phyloP scores from a whole-genome alignment of 1,140 invertebrate genomes.

The Conopomorpha cramerella region DNA sequence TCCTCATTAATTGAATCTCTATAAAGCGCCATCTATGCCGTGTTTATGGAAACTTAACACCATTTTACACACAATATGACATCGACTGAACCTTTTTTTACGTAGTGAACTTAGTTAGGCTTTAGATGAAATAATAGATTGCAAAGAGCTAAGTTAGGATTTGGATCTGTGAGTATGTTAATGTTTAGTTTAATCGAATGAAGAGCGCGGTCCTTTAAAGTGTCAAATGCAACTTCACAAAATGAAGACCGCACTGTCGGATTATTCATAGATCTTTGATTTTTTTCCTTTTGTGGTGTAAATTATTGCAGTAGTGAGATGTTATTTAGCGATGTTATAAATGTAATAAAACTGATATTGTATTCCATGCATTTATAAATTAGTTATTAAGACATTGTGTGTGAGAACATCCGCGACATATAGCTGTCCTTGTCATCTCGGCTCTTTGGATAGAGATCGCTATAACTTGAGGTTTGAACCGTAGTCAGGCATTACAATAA shows the following conservation, averaged over 20 bases:
- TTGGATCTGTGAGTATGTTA: neutral
- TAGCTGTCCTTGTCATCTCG: too few relatives aligned
- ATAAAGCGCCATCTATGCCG: too few relatives aligned
- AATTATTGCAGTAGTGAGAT: constrained; percentile 25
- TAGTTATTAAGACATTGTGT: constrained; percentile 38
- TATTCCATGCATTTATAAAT: constrained; percentile 48
- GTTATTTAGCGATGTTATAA: constrained; percentile 28
- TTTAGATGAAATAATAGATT: neutral
- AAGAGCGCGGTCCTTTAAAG: too few relatives aligned
- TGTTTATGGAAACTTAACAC: constrained; percentile 23
- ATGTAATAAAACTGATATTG: constrained; percentile 23
- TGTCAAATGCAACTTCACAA: constrained; percentile 8
- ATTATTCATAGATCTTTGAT: too few relatives aligned
- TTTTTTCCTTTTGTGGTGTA: too few relatives aligned
- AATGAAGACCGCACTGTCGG: too few relatives aligned
- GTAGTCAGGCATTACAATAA: constrained; percentile 15
- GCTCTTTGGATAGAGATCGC: neutral
- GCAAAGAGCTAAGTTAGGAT: neutral
- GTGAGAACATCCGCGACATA: constrained; percentile 10
- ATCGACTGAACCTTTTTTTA: constrained; percentile 58
- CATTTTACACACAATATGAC: constrained; percentile 55
- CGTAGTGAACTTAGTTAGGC: constrained; percentile 38
- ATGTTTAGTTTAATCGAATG: neutral
- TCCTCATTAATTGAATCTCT: neutral
- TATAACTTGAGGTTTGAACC: neutral